phyloP scores from a whole-genome alignment of 2,888 invertebrate genomes.

The Macropis europaea region DNA sequence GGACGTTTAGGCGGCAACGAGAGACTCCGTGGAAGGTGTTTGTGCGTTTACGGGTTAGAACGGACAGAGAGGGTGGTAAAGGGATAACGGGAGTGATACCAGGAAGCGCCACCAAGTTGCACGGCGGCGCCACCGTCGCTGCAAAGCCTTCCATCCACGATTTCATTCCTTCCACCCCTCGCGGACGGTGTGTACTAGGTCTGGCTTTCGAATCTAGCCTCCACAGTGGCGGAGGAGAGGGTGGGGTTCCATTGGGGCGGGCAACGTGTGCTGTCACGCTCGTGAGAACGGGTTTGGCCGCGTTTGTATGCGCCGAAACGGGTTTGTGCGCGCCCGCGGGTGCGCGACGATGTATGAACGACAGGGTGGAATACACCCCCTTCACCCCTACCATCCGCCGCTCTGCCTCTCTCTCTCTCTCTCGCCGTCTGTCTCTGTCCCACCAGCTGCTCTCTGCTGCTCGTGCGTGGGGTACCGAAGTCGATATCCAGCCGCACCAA shows the following conservation, averaged over 20 bases:
- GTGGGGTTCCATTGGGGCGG: conserved; percentile 52
- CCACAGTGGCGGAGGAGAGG: neutral
- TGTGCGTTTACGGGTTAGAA: conserved; percentile 40
- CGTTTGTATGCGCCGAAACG: conserved; percentile 36
- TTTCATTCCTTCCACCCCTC: conserved; percentile 15
- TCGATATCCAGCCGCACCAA: conserved; percentile 58
- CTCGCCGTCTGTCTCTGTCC: conserved; percentile 10
- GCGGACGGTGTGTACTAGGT: too few relatives aligned
- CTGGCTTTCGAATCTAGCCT: neutral
- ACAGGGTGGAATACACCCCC: conserved; percentile 34
- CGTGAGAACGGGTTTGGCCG: neutral
- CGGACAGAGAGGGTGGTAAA: conserved; percentile 53
- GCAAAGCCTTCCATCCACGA: conserved; percentile 42
- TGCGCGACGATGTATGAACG: conserved; percentile 44
- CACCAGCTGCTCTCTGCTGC: conserved; percentile 33
- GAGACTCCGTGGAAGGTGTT: conserved; percentile 33
- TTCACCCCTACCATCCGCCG: neutral
- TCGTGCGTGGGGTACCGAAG: conserved; percentile 61
- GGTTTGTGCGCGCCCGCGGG: conserved; percentile 35
- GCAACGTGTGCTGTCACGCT: conserved; percentile 34
- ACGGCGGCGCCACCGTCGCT: conserved; percentile 58
- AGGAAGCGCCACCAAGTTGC: conserved; percentile 62
- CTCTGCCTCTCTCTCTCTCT: conserved; percentile 9
- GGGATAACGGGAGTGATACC: conserved; percentile 51
- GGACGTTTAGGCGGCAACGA: conserved; percentile 36